Evolutionary conservation across 2,797 vertebrate genomes (phyloP).

Genomic region (Lophotriccus pileatus): DNA sequence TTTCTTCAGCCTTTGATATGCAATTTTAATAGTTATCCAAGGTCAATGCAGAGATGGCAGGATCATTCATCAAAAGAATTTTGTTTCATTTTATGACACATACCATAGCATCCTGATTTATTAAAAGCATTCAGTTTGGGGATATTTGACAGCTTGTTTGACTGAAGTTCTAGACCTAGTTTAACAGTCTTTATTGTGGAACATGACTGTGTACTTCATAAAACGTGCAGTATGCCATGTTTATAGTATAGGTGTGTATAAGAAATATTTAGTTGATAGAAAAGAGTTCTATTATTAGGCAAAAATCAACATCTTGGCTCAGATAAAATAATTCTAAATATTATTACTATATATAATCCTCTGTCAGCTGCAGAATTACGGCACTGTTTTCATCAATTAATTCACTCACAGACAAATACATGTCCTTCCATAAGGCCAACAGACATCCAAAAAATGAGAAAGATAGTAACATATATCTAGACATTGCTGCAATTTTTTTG

Average conservation of each 20-base stretch:
- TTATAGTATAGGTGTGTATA: background rate
- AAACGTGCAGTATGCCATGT: background rate
- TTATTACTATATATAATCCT: background rate
- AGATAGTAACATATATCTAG: background rate
- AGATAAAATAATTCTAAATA: conserved; percentile 9
- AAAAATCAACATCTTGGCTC: background rate
- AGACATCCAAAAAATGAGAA: background rate
- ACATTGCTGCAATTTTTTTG: background rate
- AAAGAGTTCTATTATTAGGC: background rate
- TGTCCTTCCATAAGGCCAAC: background rate
- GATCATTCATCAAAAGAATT: conserved; percentile 22
- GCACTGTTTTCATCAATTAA: background rate
- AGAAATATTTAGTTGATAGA: background rate
- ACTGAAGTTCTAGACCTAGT: background rate
- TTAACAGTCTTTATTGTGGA: background rate
- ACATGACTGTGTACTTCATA: background rate
- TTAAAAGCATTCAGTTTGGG: background rate
- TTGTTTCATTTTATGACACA: background rate
- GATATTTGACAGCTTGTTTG: conserved; percentile 41
- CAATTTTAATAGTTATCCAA: conserved; percentile 15
- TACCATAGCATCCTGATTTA: background rate
- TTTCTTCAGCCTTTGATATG: conserved; percentile 30
- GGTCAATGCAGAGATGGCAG: background rate
- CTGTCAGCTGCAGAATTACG: background rate
- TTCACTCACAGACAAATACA: background rate